Percentiles rank a stretch among this genome's conserved stretches.
phyloP scores from a whole-genome alignment of 2,797 vertebrate genomes.

The Ceryle rudis region DNA sequence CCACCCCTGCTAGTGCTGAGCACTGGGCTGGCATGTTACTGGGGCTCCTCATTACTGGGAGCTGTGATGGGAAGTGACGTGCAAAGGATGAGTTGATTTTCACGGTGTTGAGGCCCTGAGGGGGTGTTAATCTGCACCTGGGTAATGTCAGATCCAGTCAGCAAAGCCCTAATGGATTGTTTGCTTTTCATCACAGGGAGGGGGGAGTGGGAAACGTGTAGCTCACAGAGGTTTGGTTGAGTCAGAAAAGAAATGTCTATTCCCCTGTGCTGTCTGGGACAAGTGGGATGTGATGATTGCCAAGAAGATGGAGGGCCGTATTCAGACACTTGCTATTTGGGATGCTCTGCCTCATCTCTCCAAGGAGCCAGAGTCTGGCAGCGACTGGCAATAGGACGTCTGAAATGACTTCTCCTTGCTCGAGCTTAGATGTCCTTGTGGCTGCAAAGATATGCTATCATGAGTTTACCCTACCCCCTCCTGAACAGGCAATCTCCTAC shows the following conservation, averaged over 20 bases:
- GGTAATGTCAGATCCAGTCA: slow-evolving; percentile 61
- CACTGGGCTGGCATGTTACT: not conserved
- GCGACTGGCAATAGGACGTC: not conserved
- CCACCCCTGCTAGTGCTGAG: not conserved
- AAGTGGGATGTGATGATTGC: not conserved
- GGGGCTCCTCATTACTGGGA: not conserved
- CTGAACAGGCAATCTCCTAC: not conserved
- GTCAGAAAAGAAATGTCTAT: not conserved
- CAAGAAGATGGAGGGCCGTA: fast-evolving
- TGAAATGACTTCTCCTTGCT: slow-evolving; percentile 24
- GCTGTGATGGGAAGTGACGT: not conserved
- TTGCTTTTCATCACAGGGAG: not conserved
- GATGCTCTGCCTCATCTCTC: not conserved
- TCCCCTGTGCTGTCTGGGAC: slow-evolving; percentile 11
- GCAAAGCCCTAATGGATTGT: slow-evolving; percentile 17
- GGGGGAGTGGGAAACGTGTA: not conserved
- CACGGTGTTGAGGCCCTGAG: not conserved
- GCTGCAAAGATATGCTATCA: not conserved
- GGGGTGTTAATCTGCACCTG: slow-evolving; percentile 58
- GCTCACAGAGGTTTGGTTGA: not conserved
- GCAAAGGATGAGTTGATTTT: not conserved
- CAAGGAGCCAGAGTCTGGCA: slow-evolving; percentile 15
- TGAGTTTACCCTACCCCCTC: not conserved
- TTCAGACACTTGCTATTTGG: not conserved
- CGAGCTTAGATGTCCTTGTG: not conserved